Evolutionary conservation across 35 echinoderm and acorn worm genomes (phyloP).

Genomic region (Hemicentrotus pulcherrimus): DNA sequence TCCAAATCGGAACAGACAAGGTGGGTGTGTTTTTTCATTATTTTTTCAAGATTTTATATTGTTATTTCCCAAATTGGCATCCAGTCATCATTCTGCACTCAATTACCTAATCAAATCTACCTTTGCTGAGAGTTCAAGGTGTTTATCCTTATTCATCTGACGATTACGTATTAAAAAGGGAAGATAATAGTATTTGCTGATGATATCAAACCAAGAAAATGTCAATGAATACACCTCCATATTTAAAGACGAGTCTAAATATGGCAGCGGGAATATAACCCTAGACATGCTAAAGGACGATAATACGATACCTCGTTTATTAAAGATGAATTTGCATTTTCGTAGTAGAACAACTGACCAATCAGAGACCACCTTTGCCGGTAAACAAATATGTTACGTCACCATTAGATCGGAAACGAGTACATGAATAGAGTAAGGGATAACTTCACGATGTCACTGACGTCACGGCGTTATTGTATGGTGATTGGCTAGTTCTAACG

Average conservation of each 20-base stretch:
- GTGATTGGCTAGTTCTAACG: not conserved
- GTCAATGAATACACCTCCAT: not conserved
- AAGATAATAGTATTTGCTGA: not conserved
- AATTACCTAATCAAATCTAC: not conserved
- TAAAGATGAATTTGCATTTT: not conserved
- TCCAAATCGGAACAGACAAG: no score
- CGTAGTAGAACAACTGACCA: not conserved
- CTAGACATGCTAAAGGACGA: not conserved
- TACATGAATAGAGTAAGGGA: not conserved
- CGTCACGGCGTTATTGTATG: not conserved
- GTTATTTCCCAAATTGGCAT: not conserved
- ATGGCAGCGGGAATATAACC: not conserved
- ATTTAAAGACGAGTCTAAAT: not conserved
- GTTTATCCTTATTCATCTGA: not conserved
- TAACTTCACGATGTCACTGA: not conserved
- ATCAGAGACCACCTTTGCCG: not conserved
- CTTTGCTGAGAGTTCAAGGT: not conserved
- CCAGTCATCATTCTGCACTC: not conserved
- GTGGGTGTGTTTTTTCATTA: no score
- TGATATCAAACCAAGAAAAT: not conserved
- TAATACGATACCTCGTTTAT: not conserved
- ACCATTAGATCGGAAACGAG: not conserved
- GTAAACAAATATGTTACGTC: not conserved
- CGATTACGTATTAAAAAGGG: not conserved
- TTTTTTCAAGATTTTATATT: no score